Conservation (phyloP, 2,888 invertebrate species). For the Ichneumoninae sp. region DNA sequence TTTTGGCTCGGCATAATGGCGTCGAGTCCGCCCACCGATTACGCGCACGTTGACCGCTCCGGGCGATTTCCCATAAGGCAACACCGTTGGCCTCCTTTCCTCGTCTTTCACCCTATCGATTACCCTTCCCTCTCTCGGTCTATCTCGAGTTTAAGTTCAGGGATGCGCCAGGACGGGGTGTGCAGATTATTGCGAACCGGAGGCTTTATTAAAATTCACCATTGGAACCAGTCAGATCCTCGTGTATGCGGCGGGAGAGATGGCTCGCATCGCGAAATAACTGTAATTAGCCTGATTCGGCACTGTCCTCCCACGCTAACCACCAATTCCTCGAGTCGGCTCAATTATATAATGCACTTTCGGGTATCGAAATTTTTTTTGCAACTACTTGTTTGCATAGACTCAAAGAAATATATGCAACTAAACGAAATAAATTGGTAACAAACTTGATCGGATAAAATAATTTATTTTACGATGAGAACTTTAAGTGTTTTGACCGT, state of each 20-base stretch:
- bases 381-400: slow-evolving; percentile 1
- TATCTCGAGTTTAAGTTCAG: slow-evolving; percentile 38
- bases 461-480: slow-evolving; percentile 51
- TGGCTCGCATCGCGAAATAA: slow-evolving; percentile 76
- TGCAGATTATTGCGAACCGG: slow-evolving; percentile 22
- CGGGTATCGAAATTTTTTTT: slow-evolving; percentile 14
- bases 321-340: slow-evolving; percentile 70
- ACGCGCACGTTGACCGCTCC: slow-evolving; percentile 77
- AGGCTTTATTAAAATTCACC: slow-evolving; percentile 78
- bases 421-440: slow-evolving; percentile 4
- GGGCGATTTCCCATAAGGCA: slow-evolving; percentile 80
- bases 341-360: slow-evolving; percentile 71
- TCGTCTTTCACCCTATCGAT: slow-evolving; percentile 59
- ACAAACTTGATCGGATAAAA: slow-evolving; percentile 18
- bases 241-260: slow-evolving; percentile 66
- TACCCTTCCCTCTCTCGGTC: slow-evolving; percentile 33
- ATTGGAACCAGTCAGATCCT: slow-evolving; percentile 61
- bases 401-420: slow-evolving; percentile 1
- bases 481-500: slow-evolving; percentile 31
- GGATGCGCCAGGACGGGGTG: slow-evolving; percentile 28
- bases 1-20: slow-evolving; percentile 81
- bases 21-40: slow-evolving; percentile 79
- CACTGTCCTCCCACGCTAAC: slow-evolving; percentile 76
- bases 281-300: slow-evolving; percentile 75
- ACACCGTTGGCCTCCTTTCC: slow-evolving; percentile 64